A percentile compares a stretch with the other conserved stretches of the same genome.
phyloP scores from a whole-genome alignment of 1,140 invertebrate species.

The Hyles euphorbiae region DNA sequence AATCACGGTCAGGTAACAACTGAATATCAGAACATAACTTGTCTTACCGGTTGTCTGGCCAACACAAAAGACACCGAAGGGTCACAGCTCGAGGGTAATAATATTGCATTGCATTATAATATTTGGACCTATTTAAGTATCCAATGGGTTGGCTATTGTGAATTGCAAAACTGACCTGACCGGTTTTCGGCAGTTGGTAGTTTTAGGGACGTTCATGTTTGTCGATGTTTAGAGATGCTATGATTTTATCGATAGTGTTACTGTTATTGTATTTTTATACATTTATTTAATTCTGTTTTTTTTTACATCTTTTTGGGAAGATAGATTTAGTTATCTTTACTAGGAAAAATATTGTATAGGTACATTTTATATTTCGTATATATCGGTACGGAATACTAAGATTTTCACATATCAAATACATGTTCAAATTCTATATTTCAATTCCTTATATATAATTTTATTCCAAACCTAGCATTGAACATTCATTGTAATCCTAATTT shows the following conservation, averaged over 20 bases:
- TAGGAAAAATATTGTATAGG: too few species aligned
- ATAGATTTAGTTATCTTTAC: too few species aligned
- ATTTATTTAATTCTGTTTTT: slow-evolving; percentile 5
- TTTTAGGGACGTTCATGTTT: slow-evolving; percentile 31
- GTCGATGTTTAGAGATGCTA: slow-evolving; percentile 6
- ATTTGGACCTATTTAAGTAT: slow-evolving; percentile 75
- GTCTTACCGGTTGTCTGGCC: slow-evolving; percentile 73
- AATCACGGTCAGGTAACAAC: slow-evolving; percentile 57
- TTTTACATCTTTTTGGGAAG: slow-evolving; percentile 7
- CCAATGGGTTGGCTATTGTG: slow-evolving; percentile 61
- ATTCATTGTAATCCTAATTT: too few species aligned
- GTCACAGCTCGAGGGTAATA: slow-evolving; percentile 49
- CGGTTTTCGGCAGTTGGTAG: slow-evolving; percentile 44
- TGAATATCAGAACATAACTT: slow-evolving; percentile 52
- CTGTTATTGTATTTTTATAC: background rate
- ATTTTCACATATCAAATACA: too few species aligned
- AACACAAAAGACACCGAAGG: slow-evolving; percentile 53
- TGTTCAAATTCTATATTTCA: too few species aligned
- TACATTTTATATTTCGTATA: too few species aligned
- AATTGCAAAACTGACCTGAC: slow-evolving; percentile 69
- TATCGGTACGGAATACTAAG: too few species aligned
- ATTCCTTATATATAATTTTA: too few species aligned
- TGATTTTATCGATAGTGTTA: background rate
- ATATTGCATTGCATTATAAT: slow-evolving; percentile 65
- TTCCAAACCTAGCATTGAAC: too few species aligned